Percentiles rank a stretch among this genome's conserved stretches.
Evolutionary conservation across 2,797 vertebrate species (phyloP).

Genomic region (Pachyuromys duprasi): DNA sequence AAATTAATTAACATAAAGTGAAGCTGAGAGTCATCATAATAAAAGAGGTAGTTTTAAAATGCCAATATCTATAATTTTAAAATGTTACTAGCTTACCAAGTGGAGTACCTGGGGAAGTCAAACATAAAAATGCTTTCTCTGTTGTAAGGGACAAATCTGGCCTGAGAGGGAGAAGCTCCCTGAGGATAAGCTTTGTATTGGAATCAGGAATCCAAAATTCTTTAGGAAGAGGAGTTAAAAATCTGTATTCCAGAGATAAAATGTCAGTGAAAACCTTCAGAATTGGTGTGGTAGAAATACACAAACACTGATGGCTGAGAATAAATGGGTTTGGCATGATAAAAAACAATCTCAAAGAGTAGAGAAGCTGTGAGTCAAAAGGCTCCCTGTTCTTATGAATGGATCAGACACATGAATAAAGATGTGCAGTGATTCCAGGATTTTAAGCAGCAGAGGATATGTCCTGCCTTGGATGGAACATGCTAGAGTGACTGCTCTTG

Average conservation of each 20-base stretch:
- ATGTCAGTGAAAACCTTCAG: background rate
- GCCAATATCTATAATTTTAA: background rate
- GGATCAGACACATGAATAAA: background rate
- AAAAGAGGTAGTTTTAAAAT: background rate
- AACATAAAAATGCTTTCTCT: background rate
- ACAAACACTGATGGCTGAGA: background rate
- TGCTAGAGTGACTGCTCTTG: fast-evolving
- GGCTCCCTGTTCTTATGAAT: background rate
- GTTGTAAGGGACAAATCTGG: background rate
- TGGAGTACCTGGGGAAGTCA: background rate
- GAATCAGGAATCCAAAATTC: background rate
- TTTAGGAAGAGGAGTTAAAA: background rate
- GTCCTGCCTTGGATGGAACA: too few species aligned
- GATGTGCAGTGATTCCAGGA: fast-evolving
- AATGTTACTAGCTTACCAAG: background rate
- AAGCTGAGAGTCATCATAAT: background rate
- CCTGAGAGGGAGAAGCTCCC: background rate
- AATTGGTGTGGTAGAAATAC: background rate
- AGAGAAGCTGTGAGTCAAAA: background rate
- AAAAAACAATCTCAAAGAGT: background rate
- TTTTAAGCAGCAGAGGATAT: background rate
- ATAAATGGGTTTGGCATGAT: background rate
- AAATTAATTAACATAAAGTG: background rate
- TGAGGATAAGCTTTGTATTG: background rate
- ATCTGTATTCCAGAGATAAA: background rate